Conservation (phyloP, 2,888 invertebrate genomes). For the Tetheella fluctuosa region DNA sequence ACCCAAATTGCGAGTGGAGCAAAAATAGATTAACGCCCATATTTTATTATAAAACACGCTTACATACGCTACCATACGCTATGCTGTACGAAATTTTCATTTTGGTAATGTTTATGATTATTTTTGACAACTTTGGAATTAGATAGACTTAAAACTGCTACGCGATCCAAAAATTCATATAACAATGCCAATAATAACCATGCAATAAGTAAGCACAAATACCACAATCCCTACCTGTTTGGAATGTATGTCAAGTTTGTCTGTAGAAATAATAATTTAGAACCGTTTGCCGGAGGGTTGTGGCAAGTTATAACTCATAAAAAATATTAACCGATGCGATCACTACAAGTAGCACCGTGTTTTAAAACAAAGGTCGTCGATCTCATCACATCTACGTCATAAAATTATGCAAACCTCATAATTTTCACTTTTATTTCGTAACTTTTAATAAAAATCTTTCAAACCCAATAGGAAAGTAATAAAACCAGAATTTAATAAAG, state of each 20-base stretch:
- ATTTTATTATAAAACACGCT: too few species aligned
- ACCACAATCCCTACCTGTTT: slow-evolving; percentile 5
- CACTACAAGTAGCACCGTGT: not conserved
- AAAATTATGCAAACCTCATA: not conserved
- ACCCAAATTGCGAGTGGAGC: not conserved
- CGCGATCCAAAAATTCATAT: not conserved
- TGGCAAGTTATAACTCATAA: not conserved
- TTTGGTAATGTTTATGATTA: too few species aligned
- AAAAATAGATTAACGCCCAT: not conserved
- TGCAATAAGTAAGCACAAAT: not conserved
- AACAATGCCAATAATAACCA: not conserved
- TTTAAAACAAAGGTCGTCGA: not conserved
- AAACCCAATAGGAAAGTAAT: too few species aligned
- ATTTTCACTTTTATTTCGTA: slow-evolving; percentile 15
- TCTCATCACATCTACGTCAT: not conserved
- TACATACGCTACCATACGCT: too few species aligned
- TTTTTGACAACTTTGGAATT: not conserved
- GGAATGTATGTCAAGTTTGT: slow-evolving; percentile 9
- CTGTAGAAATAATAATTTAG: not conserved
- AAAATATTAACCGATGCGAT: not conserved
- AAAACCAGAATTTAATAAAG: slow-evolving; percentile 9
- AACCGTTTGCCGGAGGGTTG: slow-evolving; percentile 2
- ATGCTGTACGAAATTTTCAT: too few species aligned
- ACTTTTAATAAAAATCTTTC: slow-evolving; percentile 7
- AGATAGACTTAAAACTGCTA: not conserved